These are phyloP conservation scores for Todus mexicanus DNA, from an alignment of 2,797 vertebrate species.

Conservation along the genomic window DNA sequence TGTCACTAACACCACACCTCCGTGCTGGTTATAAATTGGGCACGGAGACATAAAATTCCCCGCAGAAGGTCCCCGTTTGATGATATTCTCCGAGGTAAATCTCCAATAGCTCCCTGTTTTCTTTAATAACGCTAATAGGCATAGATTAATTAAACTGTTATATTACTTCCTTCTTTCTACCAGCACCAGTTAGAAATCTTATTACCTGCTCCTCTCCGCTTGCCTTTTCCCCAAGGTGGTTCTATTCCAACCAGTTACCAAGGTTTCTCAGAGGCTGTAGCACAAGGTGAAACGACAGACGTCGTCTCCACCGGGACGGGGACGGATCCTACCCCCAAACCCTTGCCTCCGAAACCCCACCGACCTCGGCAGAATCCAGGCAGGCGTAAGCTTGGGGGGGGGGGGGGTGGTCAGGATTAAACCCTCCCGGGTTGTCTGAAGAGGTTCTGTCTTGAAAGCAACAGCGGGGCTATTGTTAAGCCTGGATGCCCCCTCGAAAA, in stretches of 20 bases:
- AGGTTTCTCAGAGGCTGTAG: conserved; percentile 30
- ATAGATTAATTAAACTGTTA: conserved; percentile 44
- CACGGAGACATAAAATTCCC: conserved; percentile 62
- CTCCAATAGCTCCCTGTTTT: conserved; percentile 50
- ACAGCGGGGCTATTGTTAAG: conserved; percentile 67
- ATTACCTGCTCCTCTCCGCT: conserved; percentile 29
- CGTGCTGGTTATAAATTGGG: conserved; percentile 64
- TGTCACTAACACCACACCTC: conserved; percentile 65
- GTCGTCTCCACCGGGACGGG: background rate
- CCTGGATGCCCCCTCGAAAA: conserved; percentile 52
- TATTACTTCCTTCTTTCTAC: conserved; percentile 34
- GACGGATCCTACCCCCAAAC: background rate
- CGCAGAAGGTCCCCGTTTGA: conserved; percentile 50
- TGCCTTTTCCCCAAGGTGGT: conserved; percentile 29
- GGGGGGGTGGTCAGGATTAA: conserved; percentile 34
- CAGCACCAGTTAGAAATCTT: conserved; percentile 50
- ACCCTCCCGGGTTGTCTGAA: conserved; percentile 9
- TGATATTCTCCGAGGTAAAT: conserved; percentile 42
- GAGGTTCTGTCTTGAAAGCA: conserved; percentile 62
- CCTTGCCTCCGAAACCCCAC: background rate
- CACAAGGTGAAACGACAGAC: conserved; percentile 22
- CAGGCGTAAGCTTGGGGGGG: background rate
- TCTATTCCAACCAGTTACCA: conserved; percentile 57
- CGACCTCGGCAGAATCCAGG: background rate
- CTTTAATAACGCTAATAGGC: conserved; percentile 53